Percentiles rank a stretch among this genome's conserved stretches.
These are phyloP conservation scores for Chrysomela aeneicollis DNA, from an alignment of 2,888 invertebrate genomes.

Conservation along the genomic window DNA sequence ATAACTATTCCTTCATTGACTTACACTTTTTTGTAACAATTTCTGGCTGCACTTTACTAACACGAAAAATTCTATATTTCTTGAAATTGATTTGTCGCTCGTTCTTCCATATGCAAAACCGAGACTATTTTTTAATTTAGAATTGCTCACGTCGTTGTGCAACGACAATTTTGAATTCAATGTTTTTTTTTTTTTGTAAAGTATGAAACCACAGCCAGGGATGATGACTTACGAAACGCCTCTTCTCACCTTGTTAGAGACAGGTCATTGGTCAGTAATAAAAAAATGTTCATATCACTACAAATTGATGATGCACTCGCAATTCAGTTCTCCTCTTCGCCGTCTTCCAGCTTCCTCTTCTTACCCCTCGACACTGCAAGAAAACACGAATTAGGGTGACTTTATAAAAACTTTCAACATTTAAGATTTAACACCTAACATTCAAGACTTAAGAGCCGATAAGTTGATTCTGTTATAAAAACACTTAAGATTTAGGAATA, in stretches of 20 bases:
- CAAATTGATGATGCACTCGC: conserved; percentile 40
- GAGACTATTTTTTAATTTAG: conserved; percentile 7
- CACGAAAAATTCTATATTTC: conserved; percentile 3
- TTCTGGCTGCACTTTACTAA: conserved; percentile 50
- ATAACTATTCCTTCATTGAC: conserved; percentile 51
- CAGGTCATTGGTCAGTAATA: conserved; percentile 52
- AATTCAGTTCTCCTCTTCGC: conserved; percentile 60
- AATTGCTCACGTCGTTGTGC: neutral
- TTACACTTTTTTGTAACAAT: conserved; percentile 48
- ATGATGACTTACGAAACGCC: conserved; percentile 45
- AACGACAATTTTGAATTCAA: neutral
- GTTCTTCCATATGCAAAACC: neutral
- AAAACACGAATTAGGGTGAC: too few species aligned
- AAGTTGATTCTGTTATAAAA: too few species aligned
- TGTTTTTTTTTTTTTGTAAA: conserved; percentile 44
- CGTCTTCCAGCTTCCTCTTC: conserved; percentile 78
- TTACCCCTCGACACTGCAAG: conserved; percentile 70
- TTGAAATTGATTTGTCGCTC: conserved; percentile 5
- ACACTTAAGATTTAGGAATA: too few species aligned
- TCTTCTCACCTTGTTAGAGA: conserved; percentile 50
- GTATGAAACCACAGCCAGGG: conserved; percentile 54
- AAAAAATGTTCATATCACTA: conserved; percentile 51
- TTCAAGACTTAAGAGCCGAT: too few species aligned
- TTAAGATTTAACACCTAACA: too few species aligned
- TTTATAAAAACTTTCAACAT: too few species aligned